Percentiles rank a stretch among this genome's conserved stretches.
Evolutionary conservation across 2,888 invertebrate species (phyloP).

Genomic region (Xylota sylvarum): DNA sequence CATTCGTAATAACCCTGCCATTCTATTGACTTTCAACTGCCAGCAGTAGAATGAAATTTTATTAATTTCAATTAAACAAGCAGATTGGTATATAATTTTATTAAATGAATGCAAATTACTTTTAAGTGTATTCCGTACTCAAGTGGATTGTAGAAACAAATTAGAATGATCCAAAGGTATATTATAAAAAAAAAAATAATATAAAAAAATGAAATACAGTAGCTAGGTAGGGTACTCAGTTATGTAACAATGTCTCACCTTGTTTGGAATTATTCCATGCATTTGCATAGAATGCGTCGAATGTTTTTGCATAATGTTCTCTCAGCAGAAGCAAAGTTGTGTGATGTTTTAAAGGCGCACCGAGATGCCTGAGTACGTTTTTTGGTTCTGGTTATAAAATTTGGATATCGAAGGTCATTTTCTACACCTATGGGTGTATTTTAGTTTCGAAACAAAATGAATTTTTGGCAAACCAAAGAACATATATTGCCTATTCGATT

Average conservation of each 20-base stretch:
- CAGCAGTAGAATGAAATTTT: conserved; percentile 26
- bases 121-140: background rate
- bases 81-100: conserved; percentile 47
- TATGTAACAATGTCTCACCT: conserved; percentile 33
- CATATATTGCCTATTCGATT: too few species aligned
- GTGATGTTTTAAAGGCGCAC: too few species aligned
- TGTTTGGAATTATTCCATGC: conserved; percentile 24
- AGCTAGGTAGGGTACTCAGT: background rate
- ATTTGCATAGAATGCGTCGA: background rate
- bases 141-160: background rate
- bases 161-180: background rate
- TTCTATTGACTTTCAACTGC: conserved; percentile 66
- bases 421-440: too few species aligned
- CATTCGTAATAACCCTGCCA: conserved; percentile 61
- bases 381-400: too few species aligned
- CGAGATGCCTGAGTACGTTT: too few species aligned
- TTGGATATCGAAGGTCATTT: too few species aligned
- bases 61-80: conserved; percentile 41
- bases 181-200: background rate
- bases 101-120: conserved; percentile 44
- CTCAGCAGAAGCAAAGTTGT: too few species aligned
- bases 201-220: background rate
- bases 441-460: too few species aligned
- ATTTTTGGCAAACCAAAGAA: too few species aligned
- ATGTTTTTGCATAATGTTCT: too few species aligned